Evolutionary conservation across 1,140 invertebrate species (phyloP).

Genomic region (Temnothorax curvispinosus): DNA sequence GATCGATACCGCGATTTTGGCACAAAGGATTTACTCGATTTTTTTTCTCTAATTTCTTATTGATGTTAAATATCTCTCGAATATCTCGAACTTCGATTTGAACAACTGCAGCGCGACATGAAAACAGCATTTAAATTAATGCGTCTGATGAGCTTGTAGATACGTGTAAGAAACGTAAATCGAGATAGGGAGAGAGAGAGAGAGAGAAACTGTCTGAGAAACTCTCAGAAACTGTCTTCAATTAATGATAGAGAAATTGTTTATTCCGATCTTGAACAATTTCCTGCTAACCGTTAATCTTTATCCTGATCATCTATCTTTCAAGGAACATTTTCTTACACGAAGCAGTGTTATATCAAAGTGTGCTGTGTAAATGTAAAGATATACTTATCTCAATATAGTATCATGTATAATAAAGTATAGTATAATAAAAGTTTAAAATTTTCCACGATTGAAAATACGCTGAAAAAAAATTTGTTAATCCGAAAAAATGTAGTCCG

Average conservation of each 20-base stretch:
- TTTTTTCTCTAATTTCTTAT: constrained; percentile 1
- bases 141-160: background rate
- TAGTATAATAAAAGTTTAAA: background rate
- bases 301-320: constrained; percentile 13
- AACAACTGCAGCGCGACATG: background rate
- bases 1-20: constrained; percentile 5
- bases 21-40: background rate
- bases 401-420: background rate
- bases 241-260: background rate
- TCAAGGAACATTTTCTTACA: background rate
- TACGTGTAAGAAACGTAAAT: background rate
- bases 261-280: background rate
- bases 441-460: background rate
- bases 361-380: background rate
- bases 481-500: no score
- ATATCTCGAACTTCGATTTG: background rate
- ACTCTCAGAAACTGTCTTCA: no score
- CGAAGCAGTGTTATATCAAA: background rate
- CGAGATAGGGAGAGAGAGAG: background rate
- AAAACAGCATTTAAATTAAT: constrained; percentile 7
- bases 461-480: background rate
- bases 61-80: background rate
- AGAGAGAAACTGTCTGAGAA: no score
- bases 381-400: background rate
- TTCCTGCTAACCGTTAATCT: background rate